Base-by-base conservation (phyloP, 2,888 invertebrate genomes). In the Tenthredo mesomela region DNA sequence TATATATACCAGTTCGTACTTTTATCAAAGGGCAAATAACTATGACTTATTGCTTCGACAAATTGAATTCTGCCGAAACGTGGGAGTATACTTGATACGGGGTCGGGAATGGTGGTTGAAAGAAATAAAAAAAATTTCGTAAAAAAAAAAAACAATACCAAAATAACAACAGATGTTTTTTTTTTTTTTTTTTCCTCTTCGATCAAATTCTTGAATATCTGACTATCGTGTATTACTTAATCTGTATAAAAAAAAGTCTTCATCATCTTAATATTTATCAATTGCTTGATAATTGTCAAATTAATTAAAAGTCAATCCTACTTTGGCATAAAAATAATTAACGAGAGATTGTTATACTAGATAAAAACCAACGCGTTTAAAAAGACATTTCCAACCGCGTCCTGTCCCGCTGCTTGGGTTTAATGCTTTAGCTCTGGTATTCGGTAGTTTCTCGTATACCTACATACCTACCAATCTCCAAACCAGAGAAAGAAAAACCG, bases 11-110 rank as follows among this genome's bases (percentile, higher is more conserved):
- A 29, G 18, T 33, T 67, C 33, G 33, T 67, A 67, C 67, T 33
- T 67, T 67, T 67, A 21, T 67, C 67, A 67, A 33, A 67, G 67
- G 7, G 67, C 67, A 33, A 21, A 67, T 25, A 67, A 67, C 67
- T 67, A 67, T 67, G 67, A 67, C 29, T 67, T 67, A 67, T 67
- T 67, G 67, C 67, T 67, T 18, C 67, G 18, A 6, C 18, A 33
- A 67, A 67, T 67, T 67, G 29, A 67, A 67, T 67, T 47, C 33
- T 33, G 18, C 9, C 0, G 67, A 33, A 67, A 67, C 33, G 67
- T 33, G 25, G 67, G 10, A 18, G 67, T 61, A 61, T 61, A 21
- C 61, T 61, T 61, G 25, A 61, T 21, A 33, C 67, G 33, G 18
- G 29, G 18, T 12, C 7, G 67, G 18, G 67, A 67, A 33, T 33